A percentile compares a stretch with the other conserved stretches of the same genome.
These are phyloP conservation scores for Hypolimnas misippus DNA, from an alignment of 2,888 invertebrate genomes.

Conservation along the genomic window DNA sequence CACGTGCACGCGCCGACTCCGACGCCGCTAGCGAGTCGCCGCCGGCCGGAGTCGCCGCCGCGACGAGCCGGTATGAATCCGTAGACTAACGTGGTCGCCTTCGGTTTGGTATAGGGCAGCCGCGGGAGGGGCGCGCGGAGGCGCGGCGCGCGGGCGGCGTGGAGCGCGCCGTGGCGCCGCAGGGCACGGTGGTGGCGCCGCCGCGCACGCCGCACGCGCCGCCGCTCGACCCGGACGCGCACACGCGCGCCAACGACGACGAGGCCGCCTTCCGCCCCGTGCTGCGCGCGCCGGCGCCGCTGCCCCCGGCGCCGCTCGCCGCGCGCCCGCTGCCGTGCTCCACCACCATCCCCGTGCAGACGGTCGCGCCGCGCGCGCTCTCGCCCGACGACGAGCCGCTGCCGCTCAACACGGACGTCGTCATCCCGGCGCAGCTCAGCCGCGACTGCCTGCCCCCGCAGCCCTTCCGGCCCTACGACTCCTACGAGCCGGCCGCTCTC, in stretches of 20 bases:
- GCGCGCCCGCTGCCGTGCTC: slow-evolving; percentile 63
- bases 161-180: slow-evolving; percentile 90
- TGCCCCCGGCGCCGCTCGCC: slow-evolving; percentile 44
- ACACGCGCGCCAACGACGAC: slow-evolving; percentile 84
- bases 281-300: slow-evolving; percentile 78
- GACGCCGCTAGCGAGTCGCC: not conserved
- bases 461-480: slow-evolving; percentile 45
- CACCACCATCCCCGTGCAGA: slow-evolving; percentile 71
- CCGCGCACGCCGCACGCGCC: slow-evolving; percentile 67
- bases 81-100: slow-evolving; percentile 85
- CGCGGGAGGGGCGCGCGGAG: slow-evolving; percentile 50
- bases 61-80: slow-evolving; percentile 8
- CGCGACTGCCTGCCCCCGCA: slow-evolving; percentile 45
- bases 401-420: slow-evolving; percentile 51
- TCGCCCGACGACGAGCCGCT: slow-evolving; percentile 45
- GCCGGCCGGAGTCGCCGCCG: slow-evolving; percentile 16
- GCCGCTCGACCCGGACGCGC: slow-evolving; percentile 69
- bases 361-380: slow-evolving; percentile 39
- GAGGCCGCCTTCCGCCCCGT: slow-evolving; percentile 88
- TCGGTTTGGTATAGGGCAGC: slow-evolving; percentile 92
- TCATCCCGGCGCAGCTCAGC: slow-evolving; percentile 49
- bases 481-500: slow-evolving; percentile 13
- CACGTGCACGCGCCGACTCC: not conserved
- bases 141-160: slow-evolving; percentile 62
- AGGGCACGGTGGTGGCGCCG: slow-evolving; percentile 84